These are phyloP conservation scores for Hesperophylax magnus DNA, from an alignment of 1,140 invertebrate species.

Conservation along the genomic window DNA sequence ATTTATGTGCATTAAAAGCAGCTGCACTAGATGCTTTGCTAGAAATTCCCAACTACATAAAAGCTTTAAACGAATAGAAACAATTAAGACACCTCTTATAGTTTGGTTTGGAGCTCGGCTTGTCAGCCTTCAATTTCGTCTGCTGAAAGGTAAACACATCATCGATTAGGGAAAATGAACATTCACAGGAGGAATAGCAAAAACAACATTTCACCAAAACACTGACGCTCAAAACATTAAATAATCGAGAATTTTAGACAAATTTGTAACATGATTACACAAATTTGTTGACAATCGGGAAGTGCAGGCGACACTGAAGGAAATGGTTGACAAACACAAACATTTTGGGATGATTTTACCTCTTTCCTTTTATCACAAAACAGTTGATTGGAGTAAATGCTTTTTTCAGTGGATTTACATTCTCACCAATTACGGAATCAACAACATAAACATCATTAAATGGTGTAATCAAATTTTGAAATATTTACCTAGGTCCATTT, in stretches of 20 bases:
- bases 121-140: slow-evolving; percentile 49
- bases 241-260: slow-evolving; percentile 1
- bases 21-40: no score
- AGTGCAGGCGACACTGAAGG: slow-evolving; percentile 28
- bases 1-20: no score
- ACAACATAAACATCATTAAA: no score
- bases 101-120: slow-evolving; percentile 1
- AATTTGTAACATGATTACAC: neutral
- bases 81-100: slow-evolving; percentile 32
- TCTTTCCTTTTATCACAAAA: no score
- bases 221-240: slow-evolving; percentile 16
- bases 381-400: no score
- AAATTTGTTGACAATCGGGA: slow-evolving; percentile 13
- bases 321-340: slow-evolving; percentile 23
- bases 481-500: slow-evolving; percentile 52
- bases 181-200: slow-evolving; percentile 32
- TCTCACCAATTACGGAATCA: no score
- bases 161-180: slow-evolving; percentile 47
- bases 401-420: no score
- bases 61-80: neutral
- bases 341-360: no score
- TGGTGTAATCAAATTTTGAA: neutral
- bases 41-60: no score
- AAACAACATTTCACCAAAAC: slow-evolving; percentile 37
- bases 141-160: slow-evolving; percentile 56